Evolutionary conservation across 2,888 invertebrate species (phyloP).

Genomic region (Syrphus vitripennis): DNA sequence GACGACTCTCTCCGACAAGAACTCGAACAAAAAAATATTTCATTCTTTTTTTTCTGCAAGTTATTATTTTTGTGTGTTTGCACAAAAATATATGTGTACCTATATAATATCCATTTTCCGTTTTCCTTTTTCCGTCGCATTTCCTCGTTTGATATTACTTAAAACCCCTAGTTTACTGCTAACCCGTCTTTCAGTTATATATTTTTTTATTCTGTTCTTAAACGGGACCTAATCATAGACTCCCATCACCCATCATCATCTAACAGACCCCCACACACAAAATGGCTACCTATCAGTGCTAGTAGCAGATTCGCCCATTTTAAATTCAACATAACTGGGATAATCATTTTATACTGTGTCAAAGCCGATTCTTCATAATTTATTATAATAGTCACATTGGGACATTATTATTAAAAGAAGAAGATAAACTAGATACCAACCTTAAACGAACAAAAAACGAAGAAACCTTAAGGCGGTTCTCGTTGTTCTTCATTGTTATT

Average conservation of each 20-base stretch:
- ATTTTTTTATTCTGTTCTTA: not conserved
- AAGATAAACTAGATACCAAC: not conserved
- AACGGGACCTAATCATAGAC: not conserved
- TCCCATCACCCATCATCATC: not conserved
- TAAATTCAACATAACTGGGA: not conserved
- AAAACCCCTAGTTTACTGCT: not conserved
- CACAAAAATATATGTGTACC: not conserved
- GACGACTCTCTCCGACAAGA: not conserved
- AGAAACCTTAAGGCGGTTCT: not conserved
- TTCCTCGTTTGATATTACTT: constrained; percentile 38
- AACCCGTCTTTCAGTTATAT: not conserved
- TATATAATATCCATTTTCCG: constrained; percentile 39
- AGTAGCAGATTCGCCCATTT: not conserved
- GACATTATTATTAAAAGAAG: not conserved
- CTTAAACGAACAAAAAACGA: not conserved
- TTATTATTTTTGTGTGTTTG: constrained; percentile 22
- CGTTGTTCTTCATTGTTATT: constrained; percentile 1
- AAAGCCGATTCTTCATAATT: not conserved
- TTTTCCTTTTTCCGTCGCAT: constrained; percentile 55
- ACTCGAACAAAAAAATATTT: not conserved
- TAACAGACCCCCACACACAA: not conserved
- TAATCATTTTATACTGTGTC: constrained; percentile 2
- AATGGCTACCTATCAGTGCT: not conserved
- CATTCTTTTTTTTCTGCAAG: not conserved
- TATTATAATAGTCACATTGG: not conserved